Base-by-base conservation (phyloP, 2,888 invertebrate species). In the Aleiodes alternator region DNA sequence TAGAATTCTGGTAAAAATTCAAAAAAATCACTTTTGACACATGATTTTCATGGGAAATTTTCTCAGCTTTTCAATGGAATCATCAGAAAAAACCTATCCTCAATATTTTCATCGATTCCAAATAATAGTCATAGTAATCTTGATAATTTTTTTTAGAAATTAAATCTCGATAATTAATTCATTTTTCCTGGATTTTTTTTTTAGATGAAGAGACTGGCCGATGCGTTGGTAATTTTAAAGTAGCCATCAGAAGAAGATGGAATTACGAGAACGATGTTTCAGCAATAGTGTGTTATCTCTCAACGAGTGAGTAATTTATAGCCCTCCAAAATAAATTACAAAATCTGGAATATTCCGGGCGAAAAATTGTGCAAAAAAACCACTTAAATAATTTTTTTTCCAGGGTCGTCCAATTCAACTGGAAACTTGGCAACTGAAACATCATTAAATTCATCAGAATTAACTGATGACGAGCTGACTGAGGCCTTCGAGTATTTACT, bases 161-260 rank as follows among this genome's bases (percentile, higher is more conserved):
- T 29, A 34, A 69, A 48, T 31, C 9, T 23, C 2, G 1, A 23
- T 11, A n/a, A 12, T 12, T 43, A 31, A 29, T 61, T 3, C 23
- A 57, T 57, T 57, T 34, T 34, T 12, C 9, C 34, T 29, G 5
- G 23, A 23, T 9, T 9, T 29, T 57, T 34, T 4, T 8, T 77
- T 38, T 88, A 96, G 96, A 96, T 88, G 96, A 96, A 90, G 96
- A 97, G 88, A 96, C 96, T 64, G 96, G 96, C n/a, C 96, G 95
- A 87, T 95, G 95, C 81, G 92, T 96, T 8, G 94, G 95, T 73
- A 94, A 94, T 82, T 95, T 95, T 85, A 95, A 95, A 84, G 95
- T 96, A 76, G 95, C 95, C 11, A 94, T 96, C 82, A 94, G 95
- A 69, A 92, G 96, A 81, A 92, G 96, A 77, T 96, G 96, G 95